phyloP scores from a whole-genome alignment of 2,797 vertebrate species.

The Novumbra hubbsi region DNA sequence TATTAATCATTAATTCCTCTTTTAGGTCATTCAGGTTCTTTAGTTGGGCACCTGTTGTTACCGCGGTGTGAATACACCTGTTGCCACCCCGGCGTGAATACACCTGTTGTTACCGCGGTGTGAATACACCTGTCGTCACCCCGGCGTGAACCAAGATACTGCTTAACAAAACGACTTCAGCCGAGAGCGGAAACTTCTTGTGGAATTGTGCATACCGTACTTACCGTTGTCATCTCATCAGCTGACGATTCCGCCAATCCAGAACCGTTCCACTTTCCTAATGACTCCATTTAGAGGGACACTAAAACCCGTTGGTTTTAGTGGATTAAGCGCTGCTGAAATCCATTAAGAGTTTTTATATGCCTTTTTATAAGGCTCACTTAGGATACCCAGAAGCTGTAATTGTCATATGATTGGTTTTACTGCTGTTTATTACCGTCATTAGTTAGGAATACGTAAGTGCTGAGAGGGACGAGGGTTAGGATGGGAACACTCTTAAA shows the following conservation, averaged over 20 bases:
- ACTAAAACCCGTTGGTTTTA: conserved; percentile 47
- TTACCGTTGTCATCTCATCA: conserved; percentile 15
- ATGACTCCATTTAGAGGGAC: conserved; percentile 60
- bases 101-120: background rate
- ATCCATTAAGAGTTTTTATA: conserved; percentile 50
- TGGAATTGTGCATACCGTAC: conserved; percentile 10
- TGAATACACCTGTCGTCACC: too few relatives aligned
- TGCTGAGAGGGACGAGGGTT: conserved; percentile 20
- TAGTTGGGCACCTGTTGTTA: background rate
- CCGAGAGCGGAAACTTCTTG: conserved; percentile 2
- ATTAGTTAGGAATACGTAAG: conserved; percentile 58
- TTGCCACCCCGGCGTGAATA: background rate
- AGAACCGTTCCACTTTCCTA: conserved; percentile 49
- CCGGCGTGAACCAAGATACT: background rate
- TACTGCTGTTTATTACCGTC: conserved; percentile 59
- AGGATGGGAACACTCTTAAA: conserved; percentile 43
- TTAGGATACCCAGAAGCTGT: conserved; percentile 59
- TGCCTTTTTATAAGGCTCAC: conserved; percentile 53
- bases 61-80: background rate
- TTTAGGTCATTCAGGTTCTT: background rate
- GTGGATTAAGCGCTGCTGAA: conserved; percentile 43
- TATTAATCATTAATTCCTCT: background rate
- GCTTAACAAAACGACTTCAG: conserved; percentile 39
- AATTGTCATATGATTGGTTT: conserved; percentile 72
- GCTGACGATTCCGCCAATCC: conserved; percentile 47